Percentiles rank a stretch among this genome's conserved stretches.
Evolutionary conservation across 2,113 vertebrate species (phyloP).

Genomic region (Gymnocephalus cernua): DNA sequence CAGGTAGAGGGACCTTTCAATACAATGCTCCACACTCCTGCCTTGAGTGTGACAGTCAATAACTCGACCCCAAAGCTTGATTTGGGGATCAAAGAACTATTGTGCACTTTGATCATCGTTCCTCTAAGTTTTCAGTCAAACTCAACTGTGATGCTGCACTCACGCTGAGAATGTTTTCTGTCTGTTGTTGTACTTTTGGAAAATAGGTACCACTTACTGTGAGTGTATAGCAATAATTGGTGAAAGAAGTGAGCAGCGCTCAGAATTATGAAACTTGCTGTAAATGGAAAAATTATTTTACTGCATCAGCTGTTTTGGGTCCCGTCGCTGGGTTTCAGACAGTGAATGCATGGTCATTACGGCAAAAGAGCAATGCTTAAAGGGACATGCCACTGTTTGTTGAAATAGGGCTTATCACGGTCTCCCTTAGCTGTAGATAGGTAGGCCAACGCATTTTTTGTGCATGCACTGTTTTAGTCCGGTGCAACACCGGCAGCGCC

Average conservation of each 20-base stretch:
- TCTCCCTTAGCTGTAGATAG: no score
- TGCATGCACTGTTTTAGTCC: no score
- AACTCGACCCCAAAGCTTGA: constrained; percentile 44
- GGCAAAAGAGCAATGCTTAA: constrained; percentile 15
- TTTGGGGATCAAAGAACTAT: constrained; percentile 54
- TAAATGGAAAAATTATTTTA: constrained; percentile 18
- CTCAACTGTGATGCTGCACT: constrained; percentile 15
- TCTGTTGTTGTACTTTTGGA: constrained; percentile 41
- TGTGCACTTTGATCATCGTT: constrained; percentile 52
- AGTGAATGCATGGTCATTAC: constrained; percentile 9
- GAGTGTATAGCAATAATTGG: constrained; percentile 43
- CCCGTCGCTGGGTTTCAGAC: background rate
- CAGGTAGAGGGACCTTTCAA: constrained; percentile 63
- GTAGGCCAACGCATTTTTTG: no score
- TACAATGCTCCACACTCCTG: constrained; percentile 36
- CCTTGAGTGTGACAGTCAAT: constrained; percentile 45
- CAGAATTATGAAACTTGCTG: constrained; percentile 39
- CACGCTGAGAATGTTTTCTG: constrained; percentile 56
- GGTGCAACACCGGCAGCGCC: no score
- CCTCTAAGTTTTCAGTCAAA: constrained; percentile 43
- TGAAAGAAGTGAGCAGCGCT: constrained; percentile 42
- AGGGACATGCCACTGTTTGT: no score
- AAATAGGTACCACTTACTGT: constrained; percentile 46
- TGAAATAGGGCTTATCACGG: no score
- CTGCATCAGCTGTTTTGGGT: constrained; percentile 1